A percentile compares a stretch with the other conserved stretches of the same genome.
Conservation (phyloP, 1,140 invertebrate genomes). For the Plodia interpunctella region DNA sequence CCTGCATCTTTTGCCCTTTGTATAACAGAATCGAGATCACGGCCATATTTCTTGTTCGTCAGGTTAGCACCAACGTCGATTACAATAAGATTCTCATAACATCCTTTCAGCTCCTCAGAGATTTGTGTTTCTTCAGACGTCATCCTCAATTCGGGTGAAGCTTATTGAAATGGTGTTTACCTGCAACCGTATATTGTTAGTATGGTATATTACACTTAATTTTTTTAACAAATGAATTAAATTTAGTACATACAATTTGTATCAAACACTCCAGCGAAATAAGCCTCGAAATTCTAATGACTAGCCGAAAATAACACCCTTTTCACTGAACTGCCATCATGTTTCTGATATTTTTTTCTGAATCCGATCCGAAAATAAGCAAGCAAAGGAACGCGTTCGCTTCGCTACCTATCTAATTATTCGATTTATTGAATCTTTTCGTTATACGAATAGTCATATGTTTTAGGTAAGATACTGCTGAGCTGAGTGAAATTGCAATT, state of each 20-base stretch:
- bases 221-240: background rate
- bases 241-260: conserved; percentile 63
- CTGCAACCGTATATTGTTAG: conserved; percentile 33
- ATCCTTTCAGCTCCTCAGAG: conserved; percentile 67
- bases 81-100: conserved; percentile 92
- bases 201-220: conserved; percentile 4
- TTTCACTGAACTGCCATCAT: conserved; percentile 70
- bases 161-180: conserved; percentile 71
- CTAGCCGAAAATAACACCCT: conserved; percentile 63
- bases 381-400: no score
- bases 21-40: conserved; percentile 95
- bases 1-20: conserved; percentile 95
- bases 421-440: no score
- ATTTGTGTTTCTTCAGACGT: conserved; percentile 73
- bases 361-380: background rate
- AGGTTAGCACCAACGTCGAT: conserved; percentile 96
- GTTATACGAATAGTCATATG: no score
- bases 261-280: conserved; percentile 73
- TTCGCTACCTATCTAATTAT: no score
- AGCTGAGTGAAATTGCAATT: no score
- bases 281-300: conserved; percentile 66
- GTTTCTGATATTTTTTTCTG: conserved; percentile 42
- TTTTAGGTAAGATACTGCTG: no score
- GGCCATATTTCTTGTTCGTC: conserved; percentile 95
- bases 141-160: conserved; percentile 69